phyloP scores from a whole-genome alignment of 2,113 vertebrate genomes.

The Prinia subflava region DNA sequence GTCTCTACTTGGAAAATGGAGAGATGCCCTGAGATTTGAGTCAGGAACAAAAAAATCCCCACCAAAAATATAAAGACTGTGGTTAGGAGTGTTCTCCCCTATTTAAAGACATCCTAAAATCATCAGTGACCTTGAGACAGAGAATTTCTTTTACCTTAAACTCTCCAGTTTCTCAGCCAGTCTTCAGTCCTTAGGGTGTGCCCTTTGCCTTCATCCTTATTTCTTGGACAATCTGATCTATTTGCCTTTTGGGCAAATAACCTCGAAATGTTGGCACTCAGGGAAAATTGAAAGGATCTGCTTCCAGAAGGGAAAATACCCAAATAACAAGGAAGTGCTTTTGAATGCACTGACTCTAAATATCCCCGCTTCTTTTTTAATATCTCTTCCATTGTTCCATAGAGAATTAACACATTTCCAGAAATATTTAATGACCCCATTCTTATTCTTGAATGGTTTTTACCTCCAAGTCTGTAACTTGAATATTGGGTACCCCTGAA shows the following conservation, averaged over 20 bases:
- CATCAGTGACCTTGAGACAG: neutral
- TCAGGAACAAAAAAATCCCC: neutral
- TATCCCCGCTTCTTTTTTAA: neutral
- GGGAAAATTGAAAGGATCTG: neutral
- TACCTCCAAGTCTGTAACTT: neutral
- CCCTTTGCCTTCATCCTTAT: slow-evolving; percentile 15
- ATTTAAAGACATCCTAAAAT: neutral
- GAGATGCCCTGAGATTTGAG: neutral
- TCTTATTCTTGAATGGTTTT: neutral
- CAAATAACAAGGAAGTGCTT: neutral
- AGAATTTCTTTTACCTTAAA: neutral
- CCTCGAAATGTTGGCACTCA: neutral
- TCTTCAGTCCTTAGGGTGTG: slow-evolving; percentile 5
- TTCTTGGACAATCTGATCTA: neutral
- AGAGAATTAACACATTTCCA: neutral
- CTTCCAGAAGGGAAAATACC: neutral
- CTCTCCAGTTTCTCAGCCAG: neutral
- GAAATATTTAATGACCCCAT: neutral
- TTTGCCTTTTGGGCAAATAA: neutral
- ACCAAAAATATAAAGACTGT: neutral
- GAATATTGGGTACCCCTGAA: slow-evolving; percentile 68
- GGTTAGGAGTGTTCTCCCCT: neutral
- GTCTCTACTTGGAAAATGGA: neutral
- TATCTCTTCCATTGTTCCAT: neutral
- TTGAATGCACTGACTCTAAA: neutral